Percentiles rank a stretch among this genome's conserved stretches.
phyloP scores from a whole-genome alignment of 92 coral and sea anemone species.

The Diadumene lineata region DNA sequence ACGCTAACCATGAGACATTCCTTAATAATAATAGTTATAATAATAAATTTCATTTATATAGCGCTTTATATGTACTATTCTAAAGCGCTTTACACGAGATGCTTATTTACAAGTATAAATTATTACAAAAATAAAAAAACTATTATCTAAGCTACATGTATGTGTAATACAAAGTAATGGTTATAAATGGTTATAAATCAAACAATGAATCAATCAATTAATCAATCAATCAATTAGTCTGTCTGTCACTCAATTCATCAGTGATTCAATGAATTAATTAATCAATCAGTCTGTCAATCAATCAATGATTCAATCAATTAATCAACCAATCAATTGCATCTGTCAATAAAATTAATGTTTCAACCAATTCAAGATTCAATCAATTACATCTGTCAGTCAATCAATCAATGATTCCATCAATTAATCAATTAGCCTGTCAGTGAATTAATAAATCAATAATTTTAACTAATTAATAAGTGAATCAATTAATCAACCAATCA shows the following conservation, averaged over 20 bases:
- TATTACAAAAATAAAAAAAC: too few species aligned
- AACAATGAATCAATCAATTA: background rate
- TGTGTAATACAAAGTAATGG: too few species aligned
- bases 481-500: background rate
- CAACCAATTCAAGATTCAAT: background rate
- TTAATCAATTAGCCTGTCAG: background rate
- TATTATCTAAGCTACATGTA: too few species aligned
- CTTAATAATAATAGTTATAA: too few species aligned
- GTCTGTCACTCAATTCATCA: background rate
- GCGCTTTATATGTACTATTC: too few species aligned
- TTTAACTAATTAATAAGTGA: background rate
- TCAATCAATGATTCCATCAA: background rate
- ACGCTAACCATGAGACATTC: too few species aligned
- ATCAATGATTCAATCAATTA: background rate
- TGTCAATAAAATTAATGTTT: too few species aligned
- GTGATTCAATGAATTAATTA: background rate
- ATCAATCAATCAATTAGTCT: background rate
- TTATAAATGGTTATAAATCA: too few species aligned
- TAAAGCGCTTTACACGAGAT: too few species aligned
- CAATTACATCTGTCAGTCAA: background rate
- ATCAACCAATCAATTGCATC: background rate
- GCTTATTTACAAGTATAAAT: too few species aligned
- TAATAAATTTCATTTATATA: too few species aligned
- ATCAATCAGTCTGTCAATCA: background rate
- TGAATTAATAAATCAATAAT: background rate